A percentile compares a stretch with the other conserved stretches of the same genome.
These are phyloP conservation scores for Lutjanus campechanus DNA, from an alignment of 2,797 vertebrate species.

Conservation along the genomic window DNA sequence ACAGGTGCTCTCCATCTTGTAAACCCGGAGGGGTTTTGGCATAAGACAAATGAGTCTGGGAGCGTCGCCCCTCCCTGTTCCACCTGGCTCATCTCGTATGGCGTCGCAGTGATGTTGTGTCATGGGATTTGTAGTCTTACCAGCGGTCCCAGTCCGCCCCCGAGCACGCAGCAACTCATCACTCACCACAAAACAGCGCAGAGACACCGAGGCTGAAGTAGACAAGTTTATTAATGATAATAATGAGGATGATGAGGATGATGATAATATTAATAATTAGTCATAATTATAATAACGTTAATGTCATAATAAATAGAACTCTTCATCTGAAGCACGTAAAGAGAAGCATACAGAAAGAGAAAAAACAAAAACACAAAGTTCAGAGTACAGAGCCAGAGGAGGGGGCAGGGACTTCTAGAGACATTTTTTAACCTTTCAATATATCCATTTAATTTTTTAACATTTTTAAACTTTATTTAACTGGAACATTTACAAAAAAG, in stretches of 20 bases:
- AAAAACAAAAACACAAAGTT: slow-evolving; percentile 88
- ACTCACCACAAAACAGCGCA: slow-evolving; percentile 60
- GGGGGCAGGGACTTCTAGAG: slow-evolving; percentile 77
- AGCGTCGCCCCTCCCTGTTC: slow-evolving; percentile 46
- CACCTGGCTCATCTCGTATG: slow-evolving; percentile 59
- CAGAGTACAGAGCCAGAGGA: slow-evolving; percentile 84
- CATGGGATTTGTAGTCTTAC: slow-evolving; percentile 52
- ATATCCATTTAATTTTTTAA: slow-evolving; percentile 84
- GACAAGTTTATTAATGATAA: slow-evolving; percentile 88
- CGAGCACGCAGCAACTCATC: slow-evolving; percentile 39
- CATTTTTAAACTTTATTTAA: slow-evolving; percentile 85
- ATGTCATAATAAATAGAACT: slow-evolving; percentile 91
- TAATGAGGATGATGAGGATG: slow-evolving; percentile 85
- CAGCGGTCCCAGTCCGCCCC: slow-evolving; percentile 9
- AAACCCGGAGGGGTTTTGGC: slow-evolving; percentile 55
- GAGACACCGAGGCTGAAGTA: slow-evolving; percentile 76
- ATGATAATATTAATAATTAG: slow-evolving; percentile 87
- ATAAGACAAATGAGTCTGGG: slow-evolving; percentile 68
- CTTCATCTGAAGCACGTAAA: slow-evolving; percentile 92
- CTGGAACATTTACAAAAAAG: slow-evolving; percentile 89
- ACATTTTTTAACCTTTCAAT: slow-evolving; percentile 83
- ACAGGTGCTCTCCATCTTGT: slow-evolving; percentile 77
- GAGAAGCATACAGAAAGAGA: slow-evolving; percentile 93
- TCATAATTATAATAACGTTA: slow-evolving; percentile 91
- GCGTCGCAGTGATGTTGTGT: slow-evolving; percentile 26